Base-by-base conservation (phyloP, 2,888 invertebrate species). In the Dynastes maya region DNA sequence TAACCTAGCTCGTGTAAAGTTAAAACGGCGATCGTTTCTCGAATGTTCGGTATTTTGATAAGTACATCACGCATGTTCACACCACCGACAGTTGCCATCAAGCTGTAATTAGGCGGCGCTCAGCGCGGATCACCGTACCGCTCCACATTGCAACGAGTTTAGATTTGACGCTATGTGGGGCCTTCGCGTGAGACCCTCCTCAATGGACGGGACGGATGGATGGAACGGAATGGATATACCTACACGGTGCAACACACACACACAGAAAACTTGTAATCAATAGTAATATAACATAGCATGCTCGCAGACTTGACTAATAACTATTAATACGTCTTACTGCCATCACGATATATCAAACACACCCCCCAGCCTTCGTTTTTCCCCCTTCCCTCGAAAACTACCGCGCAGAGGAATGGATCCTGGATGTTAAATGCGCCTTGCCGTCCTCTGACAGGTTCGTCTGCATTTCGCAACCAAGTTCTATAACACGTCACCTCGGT, bases 271-370 rank as follows among this genome's bases (percentile, higher is more conserved):
- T 84, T 84, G 85, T 86, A 87, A 87, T 87, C 87, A 86, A 87
- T 87, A 87, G 87, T 85, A 86, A 86, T 85, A 86, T 86, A 86
- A 58, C 71, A 37, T 71, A 71, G 85, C 86, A 86, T 86, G 87
- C 87, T 86, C 84, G 84, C 85, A 86, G 86, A 86, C 87, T 87
- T 87, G 86, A 87, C 87, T 88, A 87, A 88, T 88, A 88, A 87
- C 87, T 88, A 88, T 88, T 88, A 88, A 88, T 88, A 88, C 85
- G 87, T 88, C 87, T 88, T 87, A 84, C 86, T 86, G 86, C 87
- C 86, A 87, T 87, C 87, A 87, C 86, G 86, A 86, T 87, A 87
- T 85, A 87, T 86, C 86, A 87, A 87, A 85, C 86, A 84, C 86
- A 84, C 85, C 86, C 86, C 80, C 53, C 77, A 29, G 65, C 11